Conservation (phyloP, 2,797 vertebrate genomes). For the Rhodeus uyekii region DNA sequence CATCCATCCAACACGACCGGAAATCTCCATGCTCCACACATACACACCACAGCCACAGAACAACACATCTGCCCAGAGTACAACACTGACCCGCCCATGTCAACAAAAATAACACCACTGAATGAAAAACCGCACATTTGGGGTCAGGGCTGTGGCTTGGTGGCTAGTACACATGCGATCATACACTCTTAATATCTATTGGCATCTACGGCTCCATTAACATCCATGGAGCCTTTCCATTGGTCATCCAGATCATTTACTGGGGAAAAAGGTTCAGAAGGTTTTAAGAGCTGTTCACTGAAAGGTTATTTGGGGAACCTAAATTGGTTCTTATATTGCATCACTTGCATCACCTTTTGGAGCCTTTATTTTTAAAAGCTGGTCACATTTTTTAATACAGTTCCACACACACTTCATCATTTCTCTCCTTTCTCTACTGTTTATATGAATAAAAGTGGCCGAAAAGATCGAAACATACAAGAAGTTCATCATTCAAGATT, state of each 20-base stretch:
- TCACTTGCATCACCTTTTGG: background rate
- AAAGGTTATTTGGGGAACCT: background rate
- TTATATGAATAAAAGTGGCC: background rate
- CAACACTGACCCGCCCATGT: constrained; percentile 7
- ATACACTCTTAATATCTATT: background rate
- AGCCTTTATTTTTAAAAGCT: background rate
- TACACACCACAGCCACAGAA: constrained; percentile 26
- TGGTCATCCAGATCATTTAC: background rate
- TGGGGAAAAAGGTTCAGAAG: background rate
- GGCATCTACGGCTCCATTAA: background rate
- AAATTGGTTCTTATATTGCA: background rate
- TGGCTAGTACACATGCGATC: background rate
- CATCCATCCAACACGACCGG: constrained; percentile 22
- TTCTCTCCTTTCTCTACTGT: background rate
- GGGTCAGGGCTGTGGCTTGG: background rate
- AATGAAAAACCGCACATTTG: background rate
- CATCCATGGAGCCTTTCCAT: background rate
- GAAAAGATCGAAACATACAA: background rate
- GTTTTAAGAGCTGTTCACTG: background rate
- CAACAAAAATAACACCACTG: constrained; percentile 9
- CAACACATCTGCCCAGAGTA: constrained; percentile 23
- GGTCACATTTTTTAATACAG: background rate
- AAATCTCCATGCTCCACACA: constrained; percentile 23
- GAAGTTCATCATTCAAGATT: background rate
- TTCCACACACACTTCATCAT: background rate